Conservation (phyloP, 2,888 invertebrate species). For the Emmelina monodactyla region DNA sequence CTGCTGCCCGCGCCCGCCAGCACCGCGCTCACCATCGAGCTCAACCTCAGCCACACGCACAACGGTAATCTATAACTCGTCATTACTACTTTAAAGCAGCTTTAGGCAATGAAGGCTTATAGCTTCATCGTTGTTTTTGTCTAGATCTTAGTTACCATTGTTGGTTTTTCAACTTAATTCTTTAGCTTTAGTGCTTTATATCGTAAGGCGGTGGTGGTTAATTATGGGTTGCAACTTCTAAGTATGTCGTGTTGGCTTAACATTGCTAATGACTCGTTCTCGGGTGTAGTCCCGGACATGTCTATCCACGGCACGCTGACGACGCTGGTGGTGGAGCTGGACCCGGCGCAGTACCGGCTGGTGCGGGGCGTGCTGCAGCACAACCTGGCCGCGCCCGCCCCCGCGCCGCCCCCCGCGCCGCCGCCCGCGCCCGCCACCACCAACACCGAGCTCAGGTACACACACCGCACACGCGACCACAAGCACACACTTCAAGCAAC, state of each 20-base stretch:
- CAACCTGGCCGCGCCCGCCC: conserved; percentile 77
- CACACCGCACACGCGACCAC: background rate
- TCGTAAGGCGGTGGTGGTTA: background rate
- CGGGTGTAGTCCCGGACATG: conserved; percentile 75
- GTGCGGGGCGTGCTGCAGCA: conserved; percentile 86
- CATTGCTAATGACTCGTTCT: background rate
- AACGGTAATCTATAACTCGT: conserved; percentile 34
- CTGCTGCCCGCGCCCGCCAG: conserved; percentile 85
- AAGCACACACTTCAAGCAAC: too few species aligned
- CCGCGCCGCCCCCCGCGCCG: conserved; percentile 14
- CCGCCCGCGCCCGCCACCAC: conserved; percentile 9
- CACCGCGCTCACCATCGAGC: conserved; percentile 80
- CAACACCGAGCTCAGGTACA: conserved; percentile 6
- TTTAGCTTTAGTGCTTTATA: background rate
- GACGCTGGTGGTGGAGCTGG: conserved; percentile 82
- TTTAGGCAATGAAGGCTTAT: background rate
- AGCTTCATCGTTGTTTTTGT: background rate
- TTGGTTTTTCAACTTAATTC: too few species aligned
- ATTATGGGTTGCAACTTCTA: too few species aligned
- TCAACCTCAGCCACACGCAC: conserved; percentile 75
- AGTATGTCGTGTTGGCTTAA: background rate
- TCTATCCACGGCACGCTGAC: conserved; percentile 85
- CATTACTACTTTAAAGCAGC: background rate
- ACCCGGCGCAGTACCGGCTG: conserved; percentile 85
- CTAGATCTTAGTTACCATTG: background rate